These are phyloP conservation scores for Gila robusta DNA, from an alignment of 2,797 vertebrate genomes.

Conservation along the genomic window DNA sequence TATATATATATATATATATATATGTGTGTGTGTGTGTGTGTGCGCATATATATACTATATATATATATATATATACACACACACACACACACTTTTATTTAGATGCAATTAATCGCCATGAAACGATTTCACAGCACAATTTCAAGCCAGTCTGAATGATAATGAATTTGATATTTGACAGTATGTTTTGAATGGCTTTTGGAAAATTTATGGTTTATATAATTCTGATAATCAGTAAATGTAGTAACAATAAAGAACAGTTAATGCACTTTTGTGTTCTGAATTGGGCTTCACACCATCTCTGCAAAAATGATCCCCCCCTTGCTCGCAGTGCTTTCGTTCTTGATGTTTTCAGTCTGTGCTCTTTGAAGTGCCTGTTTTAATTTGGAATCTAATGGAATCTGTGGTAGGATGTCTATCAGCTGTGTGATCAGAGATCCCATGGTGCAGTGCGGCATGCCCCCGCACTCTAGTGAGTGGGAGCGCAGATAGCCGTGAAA, in stretches of 20 bases:
- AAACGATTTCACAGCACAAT: not conserved
- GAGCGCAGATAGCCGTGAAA: slow-evolving; percentile 80
- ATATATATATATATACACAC: too few relatives aligned
- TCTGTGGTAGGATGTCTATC: slow-evolving; percentile 79
- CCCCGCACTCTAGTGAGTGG: slow-evolving; percentile 78
- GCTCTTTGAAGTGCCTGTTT: slow-evolving; percentile 82
- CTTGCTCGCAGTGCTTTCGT: slow-evolving; percentile 70
- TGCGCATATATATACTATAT: too few relatives aligned
- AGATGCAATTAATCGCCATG: not conserved
- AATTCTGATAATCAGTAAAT: not conserved
- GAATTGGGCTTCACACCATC: slow-evolving; percentile 74
- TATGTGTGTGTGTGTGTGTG: too few relatives aligned
- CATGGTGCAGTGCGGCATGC: slow-evolving; percentile 75
- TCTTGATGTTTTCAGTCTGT: slow-evolving; percentile 72
- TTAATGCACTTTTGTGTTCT: not conserved
- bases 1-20: too few relatives aligned
- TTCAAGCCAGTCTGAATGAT: not conserved
- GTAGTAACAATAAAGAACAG: not conserved
- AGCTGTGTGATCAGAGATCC: slow-evolving; percentile 80
- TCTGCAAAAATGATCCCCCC: slow-evolving; percentile 71
- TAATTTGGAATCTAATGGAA: slow-evolving; percentile 84
- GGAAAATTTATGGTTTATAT: too few relatives aligned
- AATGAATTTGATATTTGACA: not conserved
- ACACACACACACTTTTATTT: too few relatives aligned
- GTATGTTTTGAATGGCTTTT: not conserved